Evolutionary conservation across 2,797 vertebrate genomes (phyloP).

Genomic region (Threskiornis aethiopicus): DNA sequence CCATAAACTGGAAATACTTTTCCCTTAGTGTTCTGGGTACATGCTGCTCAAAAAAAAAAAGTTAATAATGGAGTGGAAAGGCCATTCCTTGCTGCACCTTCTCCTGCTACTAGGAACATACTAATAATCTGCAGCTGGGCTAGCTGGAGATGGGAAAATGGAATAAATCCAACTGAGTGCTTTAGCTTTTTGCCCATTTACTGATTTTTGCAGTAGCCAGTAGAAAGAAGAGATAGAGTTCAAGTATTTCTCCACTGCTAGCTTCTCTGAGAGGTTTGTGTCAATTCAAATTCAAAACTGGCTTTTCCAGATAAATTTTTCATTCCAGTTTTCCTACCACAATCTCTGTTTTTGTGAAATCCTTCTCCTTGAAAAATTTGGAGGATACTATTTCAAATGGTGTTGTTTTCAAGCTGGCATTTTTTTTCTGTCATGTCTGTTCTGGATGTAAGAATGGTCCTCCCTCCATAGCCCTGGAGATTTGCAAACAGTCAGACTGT

Average conservation of each 20-base stretch:
- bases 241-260: neutral
- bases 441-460: neutral
- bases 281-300: neutral
- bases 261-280: neutral
- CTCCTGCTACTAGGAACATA: neutral
- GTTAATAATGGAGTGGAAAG: neutral
- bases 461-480: neutral
- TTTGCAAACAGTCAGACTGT: neutral
- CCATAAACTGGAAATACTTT: neutral
- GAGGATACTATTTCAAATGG: neutral
- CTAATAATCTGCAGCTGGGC: neutral
- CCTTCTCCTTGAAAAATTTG: neutral
- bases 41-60: rapidly evolving
- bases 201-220: neutral
- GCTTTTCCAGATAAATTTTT: neutral
- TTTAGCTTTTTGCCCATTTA: neutral
- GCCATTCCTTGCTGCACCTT: neutral
- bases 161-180: neutral
- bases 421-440: neutral
- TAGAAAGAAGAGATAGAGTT: neutral
- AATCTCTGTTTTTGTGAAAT: neutral
- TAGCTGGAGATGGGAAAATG: neutral
- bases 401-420: neutral
- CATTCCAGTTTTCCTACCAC: neutral
- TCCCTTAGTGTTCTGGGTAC: rapidly evolving